Conservation (phyloP, 2,113 vertebrate species). For the Sigmodon hispidus region DNA sequence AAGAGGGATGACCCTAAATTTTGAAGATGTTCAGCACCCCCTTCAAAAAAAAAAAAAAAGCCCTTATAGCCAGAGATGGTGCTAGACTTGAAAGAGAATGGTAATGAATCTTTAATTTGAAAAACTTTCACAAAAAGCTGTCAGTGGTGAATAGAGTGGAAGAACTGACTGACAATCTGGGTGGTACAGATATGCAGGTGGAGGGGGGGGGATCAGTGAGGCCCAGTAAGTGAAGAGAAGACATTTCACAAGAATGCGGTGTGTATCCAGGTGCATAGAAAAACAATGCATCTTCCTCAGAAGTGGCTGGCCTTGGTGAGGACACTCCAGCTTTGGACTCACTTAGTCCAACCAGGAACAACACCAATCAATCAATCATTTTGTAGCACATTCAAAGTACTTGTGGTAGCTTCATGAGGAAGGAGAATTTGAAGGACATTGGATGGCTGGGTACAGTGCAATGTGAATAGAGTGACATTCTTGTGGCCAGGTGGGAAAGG, state of each 20-base stretch:
- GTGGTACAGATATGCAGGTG: constrained; percentile 84
- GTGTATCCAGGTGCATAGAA: constrained; percentile 88
- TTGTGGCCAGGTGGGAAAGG: constrained; percentile 92
- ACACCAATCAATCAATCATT: constrained; percentile 89
- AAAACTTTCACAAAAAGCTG: constrained; percentile 89
- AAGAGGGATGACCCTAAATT: constrained; percentile 88
- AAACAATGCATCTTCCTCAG: constrained; percentile 89
- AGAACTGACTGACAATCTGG: constrained; percentile 91
- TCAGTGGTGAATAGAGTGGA: constrained; percentile 91
- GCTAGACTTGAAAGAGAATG: constrained; percentile 91
- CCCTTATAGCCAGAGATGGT: constrained; percentile 93
- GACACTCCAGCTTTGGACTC: constrained; percentile 87
- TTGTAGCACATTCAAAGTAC: constrained; percentile 88
- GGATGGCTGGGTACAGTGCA: constrained; percentile 90
- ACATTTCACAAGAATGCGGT: constrained; percentile 89
- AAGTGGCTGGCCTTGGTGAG: constrained; percentile 88
- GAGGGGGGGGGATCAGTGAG: constrained; percentile 89
- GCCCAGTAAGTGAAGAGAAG: constrained; percentile 91
- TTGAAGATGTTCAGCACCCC: constrained; percentile 91
- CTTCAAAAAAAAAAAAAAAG: constrained; percentile 89
- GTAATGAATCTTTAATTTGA: constrained; percentile 86
- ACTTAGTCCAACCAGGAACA: constrained; percentile 86
- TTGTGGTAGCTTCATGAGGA: constrained; percentile 92
- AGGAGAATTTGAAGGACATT: constrained; percentile 89
- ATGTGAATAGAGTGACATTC: constrained; percentile 71